phyloP scores from a whole-genome alignment of 1,140 invertebrate genomes.

The Papilio xuthus region DNA sequence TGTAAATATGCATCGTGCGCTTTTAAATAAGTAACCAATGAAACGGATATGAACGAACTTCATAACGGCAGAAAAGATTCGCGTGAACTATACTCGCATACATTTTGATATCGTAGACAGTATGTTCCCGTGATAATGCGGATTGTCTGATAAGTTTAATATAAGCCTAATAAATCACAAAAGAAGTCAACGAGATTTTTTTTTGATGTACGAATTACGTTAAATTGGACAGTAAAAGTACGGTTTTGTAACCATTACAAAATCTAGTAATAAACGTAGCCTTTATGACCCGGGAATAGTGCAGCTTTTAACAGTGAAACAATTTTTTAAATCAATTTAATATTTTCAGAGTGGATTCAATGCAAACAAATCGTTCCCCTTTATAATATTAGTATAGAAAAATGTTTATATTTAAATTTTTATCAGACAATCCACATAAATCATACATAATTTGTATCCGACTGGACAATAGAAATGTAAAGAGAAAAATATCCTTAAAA shows the following conservation, averaged over 20 bases:
- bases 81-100: conserved; percentile 32
- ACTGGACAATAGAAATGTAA: conserved; percentile 52
- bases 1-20: not conserved
- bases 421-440: conserved; percentile 7
- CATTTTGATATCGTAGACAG: conserved; percentile 40
- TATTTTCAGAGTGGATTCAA: no score
- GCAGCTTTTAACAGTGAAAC: no score
- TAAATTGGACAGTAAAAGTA: no score
- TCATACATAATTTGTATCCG: conserved; percentile 47
- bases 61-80: not conserved
- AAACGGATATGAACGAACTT: not conserved
- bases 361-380: no score
- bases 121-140: conserved; percentile 44
- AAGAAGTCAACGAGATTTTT: not conserved
- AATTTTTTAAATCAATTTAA: no score
- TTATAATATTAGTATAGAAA: no score
- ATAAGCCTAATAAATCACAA: no score
- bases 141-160: not conserved
- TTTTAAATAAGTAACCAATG: not conserved
- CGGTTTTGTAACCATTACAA: not conserved
- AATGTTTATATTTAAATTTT: not conserved
- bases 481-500: conserved; percentile 50
- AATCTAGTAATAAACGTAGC: not conserved
- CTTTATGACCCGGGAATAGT: no score
- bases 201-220: no score